A percentile compares a stretch with the other conserved stretches of the same genome.
Conservation (phyloP, 2,888 invertebrate species). For the Azorinus chamasolen region DNA sequence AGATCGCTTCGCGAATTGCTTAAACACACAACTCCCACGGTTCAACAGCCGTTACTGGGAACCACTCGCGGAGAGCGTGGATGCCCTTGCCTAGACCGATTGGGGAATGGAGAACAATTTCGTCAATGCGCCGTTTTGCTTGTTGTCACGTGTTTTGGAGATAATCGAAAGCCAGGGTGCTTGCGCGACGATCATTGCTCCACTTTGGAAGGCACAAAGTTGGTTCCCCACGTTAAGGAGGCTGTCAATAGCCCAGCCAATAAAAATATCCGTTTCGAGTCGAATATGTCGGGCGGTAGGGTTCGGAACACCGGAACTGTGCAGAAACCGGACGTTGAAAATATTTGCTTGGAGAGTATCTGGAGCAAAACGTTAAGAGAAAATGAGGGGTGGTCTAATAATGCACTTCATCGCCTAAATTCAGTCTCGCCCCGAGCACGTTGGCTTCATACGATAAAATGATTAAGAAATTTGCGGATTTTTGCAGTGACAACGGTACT, state of each 20-base stretch:
- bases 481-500: neutral
- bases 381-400: conserved; percentile 4
- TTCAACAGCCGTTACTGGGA: conserved; percentile 44
- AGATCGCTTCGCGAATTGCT: conserved; percentile 26
- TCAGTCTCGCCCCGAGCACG: conserved; percentile 1
- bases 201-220: conserved; percentile 28
- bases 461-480: neutral
- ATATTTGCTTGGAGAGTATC: conserved; percentile 8
- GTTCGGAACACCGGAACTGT: conserved; percentile 9
- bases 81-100: conserved; percentile 38
- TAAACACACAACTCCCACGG: conserved; percentile 20
- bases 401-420: neutral
- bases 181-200: conserved; percentile 28
- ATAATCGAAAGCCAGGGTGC: conserved; percentile 19
- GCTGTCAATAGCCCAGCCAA: conserved; percentile 9
- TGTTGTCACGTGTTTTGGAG: conserved; percentile 21
- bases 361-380: neutral
- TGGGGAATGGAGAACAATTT: conserved; percentile 42
- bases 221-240: conserved; percentile 13
- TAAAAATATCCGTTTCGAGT: conserved; percentile 4
- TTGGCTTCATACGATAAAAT: conserved; percentile 15
- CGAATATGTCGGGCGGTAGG: conserved; percentile 7
- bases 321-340: conserved; percentile 1
- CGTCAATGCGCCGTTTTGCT: conserved; percentile 47
- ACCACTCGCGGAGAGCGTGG: conserved; percentile 24